phyloP scores from a whole-genome alignment of 2,797 vertebrate species.

The Semaprochilodus insignis region DNA sequence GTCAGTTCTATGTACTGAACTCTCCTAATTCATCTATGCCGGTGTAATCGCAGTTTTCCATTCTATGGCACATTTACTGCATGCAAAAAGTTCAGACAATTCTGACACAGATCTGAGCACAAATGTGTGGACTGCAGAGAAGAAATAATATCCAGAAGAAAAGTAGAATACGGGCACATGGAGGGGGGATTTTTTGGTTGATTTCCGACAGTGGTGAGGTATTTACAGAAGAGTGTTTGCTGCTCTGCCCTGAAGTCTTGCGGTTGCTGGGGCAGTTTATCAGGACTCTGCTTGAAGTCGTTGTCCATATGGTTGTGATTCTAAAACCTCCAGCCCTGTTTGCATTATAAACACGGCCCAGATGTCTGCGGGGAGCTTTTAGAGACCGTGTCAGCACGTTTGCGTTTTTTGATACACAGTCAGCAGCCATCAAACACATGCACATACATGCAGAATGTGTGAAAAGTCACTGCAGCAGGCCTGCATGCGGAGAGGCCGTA shows the following conservation, averaged over 20 bases:
- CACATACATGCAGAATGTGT: constrained; percentile 35
- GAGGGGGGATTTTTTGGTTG: background rate
- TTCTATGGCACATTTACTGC: too few species aligned
- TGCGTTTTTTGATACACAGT: constrained; percentile 23
- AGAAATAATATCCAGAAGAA: too few species aligned
- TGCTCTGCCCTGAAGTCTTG: background rate
- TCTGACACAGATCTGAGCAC: too few species aligned
- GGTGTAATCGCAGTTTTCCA: too few species aligned
- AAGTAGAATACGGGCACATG: background rate
- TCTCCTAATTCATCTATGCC: too few species aligned
- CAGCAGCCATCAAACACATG: constrained; percentile 47
- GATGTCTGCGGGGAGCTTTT: constrained; percentile 24
- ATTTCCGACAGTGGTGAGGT: background rate
- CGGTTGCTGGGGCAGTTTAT: constrained; percentile 17
- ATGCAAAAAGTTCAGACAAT: too few species aligned
- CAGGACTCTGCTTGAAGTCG: background rate
- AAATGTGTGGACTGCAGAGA: too few species aligned
- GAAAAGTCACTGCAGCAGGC: constrained; percentile 1
- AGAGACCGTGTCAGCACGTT: constrained; percentile 4
- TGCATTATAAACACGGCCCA: constrained; percentile 27
- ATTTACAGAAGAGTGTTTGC: constrained; percentile 3
- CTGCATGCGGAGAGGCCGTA: constrained; percentile 58
- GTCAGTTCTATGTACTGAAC: too few species aligned
- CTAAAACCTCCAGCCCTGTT: constrained; percentile 22
- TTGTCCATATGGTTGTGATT: constrained; percentile 22